Base-by-base conservation (phyloP, 2,113 vertebrate genomes). In the Zosterops lateralis region DNA sequence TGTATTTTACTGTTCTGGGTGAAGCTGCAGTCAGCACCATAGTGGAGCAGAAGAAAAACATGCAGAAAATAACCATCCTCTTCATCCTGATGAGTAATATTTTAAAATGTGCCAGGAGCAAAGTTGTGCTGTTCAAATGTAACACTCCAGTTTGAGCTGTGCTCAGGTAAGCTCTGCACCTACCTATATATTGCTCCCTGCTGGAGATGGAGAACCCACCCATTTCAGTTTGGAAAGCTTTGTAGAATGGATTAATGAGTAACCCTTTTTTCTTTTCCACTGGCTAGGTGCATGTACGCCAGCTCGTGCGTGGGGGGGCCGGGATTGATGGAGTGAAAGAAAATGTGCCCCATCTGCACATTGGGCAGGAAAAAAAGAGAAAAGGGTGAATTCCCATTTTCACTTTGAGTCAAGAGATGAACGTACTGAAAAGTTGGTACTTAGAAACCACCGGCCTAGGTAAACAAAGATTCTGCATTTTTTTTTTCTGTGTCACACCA, bases 191-290 rank as follows among this genome's bases (percentile, higher is more conserved):
- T 97, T 95, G 97, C 98, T 98, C 98, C 98, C 97, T 98, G 97
- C 89, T 97, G 98, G 98, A 99, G 98, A 97, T 93, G 97, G 97
- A 98, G 98, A 98, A 97, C 98, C 98, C 98, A 98, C 98, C 98
- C 97, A 97, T 98, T 97, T 97, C 95, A 98, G 93, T 97, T 95
- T 98, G 99, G 99, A 99, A 99, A 99, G 97, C 98, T 98, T 98
- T 97, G 97, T 97, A 98, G 96, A 98, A 98, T 98, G 98, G 98
- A 98, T 98, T 96, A 97, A 97, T 99, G 99, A 99, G 98, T 99
- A 99, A 99, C 98, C 93, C 96, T 94, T 98, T 98, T 99, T 99
- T 99, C 99, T 99, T 99, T 99, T 99, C 99, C 99, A 98, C 96
- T 98, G 98, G 98, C 98, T 97, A 97, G 97, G 96, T 97, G 96